phyloP scores from a whole-genome alignment of 1,140 invertebrate species.

The Drosophila quadrilineata region DNA sequence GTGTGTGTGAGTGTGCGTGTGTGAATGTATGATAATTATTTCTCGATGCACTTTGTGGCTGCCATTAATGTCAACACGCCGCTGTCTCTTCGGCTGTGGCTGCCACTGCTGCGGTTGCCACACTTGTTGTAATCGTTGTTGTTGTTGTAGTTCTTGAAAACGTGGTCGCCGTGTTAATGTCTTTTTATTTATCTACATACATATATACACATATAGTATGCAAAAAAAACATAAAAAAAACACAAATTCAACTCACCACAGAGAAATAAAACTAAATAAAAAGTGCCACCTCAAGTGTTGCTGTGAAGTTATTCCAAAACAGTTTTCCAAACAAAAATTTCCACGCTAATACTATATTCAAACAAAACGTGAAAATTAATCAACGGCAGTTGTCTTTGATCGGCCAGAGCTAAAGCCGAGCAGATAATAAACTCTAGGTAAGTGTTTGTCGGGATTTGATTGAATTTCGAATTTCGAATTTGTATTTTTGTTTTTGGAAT shows the following conservation, averaged over 20 bases:
- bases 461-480: too few relatives aligned
- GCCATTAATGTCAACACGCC: conserved; percentile 68
- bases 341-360: not conserved
- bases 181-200: conserved; percentile 73
- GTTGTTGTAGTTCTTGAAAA: conserved; percentile 24
- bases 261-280: too few relatives aligned
- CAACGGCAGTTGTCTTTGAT: not conserved
- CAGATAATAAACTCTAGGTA: conserved; percentile 2
- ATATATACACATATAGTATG: too few relatives aligned
- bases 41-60: conserved; percentile 55
- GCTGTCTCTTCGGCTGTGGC: conserved; percentile 30
- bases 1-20: conserved; percentile 15
- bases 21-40: conserved; percentile 15
- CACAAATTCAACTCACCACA: too few relatives aligned
- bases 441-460: too few relatives aligned
- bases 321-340: not conserved
- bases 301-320: conserved; percentile 51
- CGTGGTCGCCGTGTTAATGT: conserved; percentile 57
- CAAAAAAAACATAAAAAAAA: conserved; percentile 71
- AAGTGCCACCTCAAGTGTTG: conserved; percentile 58
- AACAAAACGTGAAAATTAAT: not conserved
- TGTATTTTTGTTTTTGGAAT: not conserved
- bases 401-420: too few relatives aligned
- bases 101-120: conserved; percentile 6
- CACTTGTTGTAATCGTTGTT: conserved; percentile 30